Percentiles rank a stretch among this genome's conserved stretches.
Conservation (phyloP, 2,888 invertebrate genomes). For the Antheraea assamensis region DNA sequence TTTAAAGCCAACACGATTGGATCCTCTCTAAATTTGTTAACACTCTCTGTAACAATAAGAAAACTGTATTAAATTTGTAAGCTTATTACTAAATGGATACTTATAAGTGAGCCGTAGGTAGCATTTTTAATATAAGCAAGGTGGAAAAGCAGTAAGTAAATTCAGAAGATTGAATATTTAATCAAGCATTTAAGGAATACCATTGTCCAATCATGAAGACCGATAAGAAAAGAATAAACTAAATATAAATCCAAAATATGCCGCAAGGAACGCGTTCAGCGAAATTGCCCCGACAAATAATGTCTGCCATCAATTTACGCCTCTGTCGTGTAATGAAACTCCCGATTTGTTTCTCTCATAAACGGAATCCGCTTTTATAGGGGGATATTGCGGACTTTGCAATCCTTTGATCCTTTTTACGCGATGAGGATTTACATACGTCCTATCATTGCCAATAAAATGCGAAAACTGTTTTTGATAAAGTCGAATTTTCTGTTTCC, state of each 20-base stretch:
- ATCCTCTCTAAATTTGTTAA: constrained; percentile 75
- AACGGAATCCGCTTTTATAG: constrained; percentile 78
- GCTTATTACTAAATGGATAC: not conserved
- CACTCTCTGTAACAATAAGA: constrained; percentile 71
- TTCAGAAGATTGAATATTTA: constrained; percentile 1
- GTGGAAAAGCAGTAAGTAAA: not conserved
- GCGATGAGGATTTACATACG: constrained; percentile 16
- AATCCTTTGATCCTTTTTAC: constrained; percentile 35
- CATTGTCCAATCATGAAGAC: not conserved
- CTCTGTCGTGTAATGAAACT: constrained; percentile 60
- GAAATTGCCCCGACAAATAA: constrained; percentile 74
- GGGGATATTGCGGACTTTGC: constrained; percentile 70
- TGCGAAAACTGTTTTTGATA: constrained; percentile 15
- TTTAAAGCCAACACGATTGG: constrained; percentile 69
- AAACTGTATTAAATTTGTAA: not conserved
- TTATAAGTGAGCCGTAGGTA: not conserved
- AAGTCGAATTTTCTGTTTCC: constrained; percentile 14
- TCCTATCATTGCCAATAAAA: constrained; percentile 14
- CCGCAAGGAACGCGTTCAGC: constrained; percentile 41
- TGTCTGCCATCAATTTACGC: constrained; percentile 67
- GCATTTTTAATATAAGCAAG: not conserved
- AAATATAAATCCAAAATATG: constrained; percentile 24
- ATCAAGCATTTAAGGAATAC: not conserved
- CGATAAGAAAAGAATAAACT: not conserved
- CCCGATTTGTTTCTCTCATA: constrained; percentile 76